Conservation (phyloP, 2,113 vertebrate species). For the Neogale vison region DNA sequence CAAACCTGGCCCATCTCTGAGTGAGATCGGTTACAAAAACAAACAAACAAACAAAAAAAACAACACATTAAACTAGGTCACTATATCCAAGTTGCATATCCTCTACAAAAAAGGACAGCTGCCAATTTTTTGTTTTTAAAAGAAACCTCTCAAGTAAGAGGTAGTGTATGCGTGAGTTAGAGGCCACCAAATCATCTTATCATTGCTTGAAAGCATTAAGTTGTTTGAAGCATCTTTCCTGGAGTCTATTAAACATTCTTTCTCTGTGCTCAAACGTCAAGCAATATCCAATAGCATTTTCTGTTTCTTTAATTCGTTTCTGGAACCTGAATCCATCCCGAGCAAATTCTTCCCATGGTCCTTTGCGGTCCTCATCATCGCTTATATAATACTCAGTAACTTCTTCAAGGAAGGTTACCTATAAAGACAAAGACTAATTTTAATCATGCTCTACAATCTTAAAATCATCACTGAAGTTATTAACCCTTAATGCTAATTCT, state of each 20-base stretch:
- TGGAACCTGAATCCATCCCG: constrained; percentile 94
- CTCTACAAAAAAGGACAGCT: constrained; percentile 74
- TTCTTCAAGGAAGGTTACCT: constrained; percentile 95
- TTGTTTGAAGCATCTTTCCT: constrained; percentile 36
- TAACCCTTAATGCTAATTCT: background rate
- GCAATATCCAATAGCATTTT: constrained; percentile 90
- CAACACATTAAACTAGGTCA: background rate
- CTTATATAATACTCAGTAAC: constrained; percentile 93
- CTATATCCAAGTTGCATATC: background rate
- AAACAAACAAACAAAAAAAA: background rate
- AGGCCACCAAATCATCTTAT: background rate
- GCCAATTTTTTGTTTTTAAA: constrained; percentile 64
- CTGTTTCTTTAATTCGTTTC: constrained; percentile 92
- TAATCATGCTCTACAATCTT: constrained; percentile 9
- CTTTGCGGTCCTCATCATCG: constrained; percentile 92
- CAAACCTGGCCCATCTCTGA: background rate
- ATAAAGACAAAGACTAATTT: constrained; percentile 70
- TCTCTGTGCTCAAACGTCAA: constrained; percentile 89
- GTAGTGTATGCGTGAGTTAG: background rate
- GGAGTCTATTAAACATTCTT: constrained; percentile 80
- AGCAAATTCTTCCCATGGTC: constrained; percentile 96
- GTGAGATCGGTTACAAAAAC: background rate
- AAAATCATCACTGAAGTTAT: background rate
- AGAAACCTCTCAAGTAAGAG: constrained; percentile 69
- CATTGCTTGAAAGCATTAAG: constrained; percentile 64